phyloP scores from a whole-genome alignment of 2,797 vertebrate genomes.

The Gallinago stenura region DNA sequence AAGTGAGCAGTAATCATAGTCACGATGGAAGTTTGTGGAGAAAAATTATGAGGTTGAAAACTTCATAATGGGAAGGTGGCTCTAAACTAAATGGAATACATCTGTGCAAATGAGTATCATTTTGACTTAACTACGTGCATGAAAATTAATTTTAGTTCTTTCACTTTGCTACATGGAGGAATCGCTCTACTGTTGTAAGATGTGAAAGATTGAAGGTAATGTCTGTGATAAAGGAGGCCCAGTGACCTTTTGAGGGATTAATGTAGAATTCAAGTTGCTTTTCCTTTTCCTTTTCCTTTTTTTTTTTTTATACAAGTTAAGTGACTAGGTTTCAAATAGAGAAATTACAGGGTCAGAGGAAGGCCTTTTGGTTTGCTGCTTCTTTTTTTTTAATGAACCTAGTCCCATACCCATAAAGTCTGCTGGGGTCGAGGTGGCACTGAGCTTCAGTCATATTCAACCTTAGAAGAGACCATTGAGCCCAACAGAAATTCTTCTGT shows the following conservation, averaged over 20 bases:
- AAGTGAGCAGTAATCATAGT: background rate
- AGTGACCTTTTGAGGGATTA: background rate
- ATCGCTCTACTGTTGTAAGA: background rate
- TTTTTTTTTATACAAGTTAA: background rate
- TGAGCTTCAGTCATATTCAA: background rate
- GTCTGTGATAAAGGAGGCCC: background rate
- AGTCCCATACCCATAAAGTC: background rate
- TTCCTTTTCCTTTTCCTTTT: background rate
- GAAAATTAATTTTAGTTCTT: background rate
- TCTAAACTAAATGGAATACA: background rate
- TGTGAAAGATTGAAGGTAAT: background rate
- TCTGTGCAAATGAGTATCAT: background rate
- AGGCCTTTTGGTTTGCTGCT: background rate
- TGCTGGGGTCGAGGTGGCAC: background rate
- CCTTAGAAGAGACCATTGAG: background rate
- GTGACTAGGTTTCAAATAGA: background rate
- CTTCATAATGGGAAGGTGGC: background rate
- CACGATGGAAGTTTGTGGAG: background rate
- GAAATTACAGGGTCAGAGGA: background rate
- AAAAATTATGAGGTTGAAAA: background rate
- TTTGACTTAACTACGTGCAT: background rate
- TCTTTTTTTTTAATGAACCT: background rate
- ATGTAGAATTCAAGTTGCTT: background rate
- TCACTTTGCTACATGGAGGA: background rate
- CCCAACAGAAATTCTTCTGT: background rate